These are phyloP conservation scores for Paedocypris micromegethes DNA, from an alignment of 2,797 vertebrate genomes.

Conservation along the genomic window DNA sequence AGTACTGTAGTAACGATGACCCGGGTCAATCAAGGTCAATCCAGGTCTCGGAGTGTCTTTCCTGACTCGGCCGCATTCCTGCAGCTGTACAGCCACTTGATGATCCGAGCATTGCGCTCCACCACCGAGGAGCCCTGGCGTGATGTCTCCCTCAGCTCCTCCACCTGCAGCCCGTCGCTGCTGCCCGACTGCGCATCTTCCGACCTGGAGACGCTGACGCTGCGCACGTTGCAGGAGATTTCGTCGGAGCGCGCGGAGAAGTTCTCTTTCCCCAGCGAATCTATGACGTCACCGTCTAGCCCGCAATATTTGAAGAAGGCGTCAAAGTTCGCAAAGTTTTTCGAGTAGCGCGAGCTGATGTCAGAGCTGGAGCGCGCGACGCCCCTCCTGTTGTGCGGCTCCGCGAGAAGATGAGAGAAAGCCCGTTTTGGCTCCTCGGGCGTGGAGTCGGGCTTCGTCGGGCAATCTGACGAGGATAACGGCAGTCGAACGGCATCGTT, in stretches of 20 bases:
- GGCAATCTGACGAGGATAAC: not conserved
- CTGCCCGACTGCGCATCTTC: slow-evolving; percentile 77
- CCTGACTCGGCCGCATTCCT: slow-evolving; percentile 76
- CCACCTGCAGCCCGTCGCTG: slow-evolving; percentile 78
- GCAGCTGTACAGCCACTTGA: slow-evolving; percentile 96
- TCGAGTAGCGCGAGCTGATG: slow-evolving; percentile 88
- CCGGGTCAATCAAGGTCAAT: slow-evolving; percentile 67
- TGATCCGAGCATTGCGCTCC: slow-evolving; percentile 92
- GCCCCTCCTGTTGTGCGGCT: not conserved
- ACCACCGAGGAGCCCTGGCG: slow-evolving; percentile 78
- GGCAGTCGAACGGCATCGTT: slow-evolving; percentile 4
- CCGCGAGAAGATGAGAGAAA: not conserved
- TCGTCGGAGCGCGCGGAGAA: slow-evolving; percentile 75
- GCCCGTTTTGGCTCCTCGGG: not conserved
- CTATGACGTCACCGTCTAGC: slow-evolving; percentile 80
- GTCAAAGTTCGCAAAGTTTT: slow-evolving; percentile 79
- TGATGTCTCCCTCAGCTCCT: slow-evolving; percentile 68
- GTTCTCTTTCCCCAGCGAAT: slow-evolving; percentile 81
- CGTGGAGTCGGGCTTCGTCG: not conserved
- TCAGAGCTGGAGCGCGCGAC: slow-evolving; percentile 89
- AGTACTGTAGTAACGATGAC: too few relatives aligned
- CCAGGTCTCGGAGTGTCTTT: slow-evolving; percentile 72
- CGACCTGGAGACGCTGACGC: slow-evolving; percentile 77
- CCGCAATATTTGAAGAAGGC: slow-evolving; percentile 91
- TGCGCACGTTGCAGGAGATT: slow-evolving; percentile 62